These are phyloP conservation scores for Popillia japonica DNA, from an alignment of 1,140 invertebrate species.

Conservation along the genomic window DNA sequence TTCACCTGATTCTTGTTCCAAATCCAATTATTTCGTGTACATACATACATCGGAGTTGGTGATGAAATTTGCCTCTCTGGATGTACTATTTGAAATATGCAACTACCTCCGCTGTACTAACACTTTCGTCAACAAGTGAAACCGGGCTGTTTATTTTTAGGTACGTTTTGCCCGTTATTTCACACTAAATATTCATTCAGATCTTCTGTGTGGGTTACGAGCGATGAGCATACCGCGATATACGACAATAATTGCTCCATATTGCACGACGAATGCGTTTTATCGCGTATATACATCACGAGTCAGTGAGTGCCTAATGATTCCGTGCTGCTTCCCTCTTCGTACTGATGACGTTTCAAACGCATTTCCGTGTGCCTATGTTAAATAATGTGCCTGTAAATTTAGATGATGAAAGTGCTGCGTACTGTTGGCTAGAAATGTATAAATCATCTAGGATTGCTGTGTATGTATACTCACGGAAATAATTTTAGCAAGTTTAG, in stretches of 20 bases:
- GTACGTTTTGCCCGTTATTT: not conserved
- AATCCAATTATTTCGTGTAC: not conserved
- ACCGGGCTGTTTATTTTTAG: not conserved
- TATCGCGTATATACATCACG: slow-evolving; percentile 33
- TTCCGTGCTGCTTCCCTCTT: not conserved
- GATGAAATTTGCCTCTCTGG: not conserved
- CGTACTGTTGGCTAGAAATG: no score
- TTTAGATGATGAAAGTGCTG: not conserved
- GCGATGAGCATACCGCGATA: not conserved
- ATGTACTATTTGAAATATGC: no score
- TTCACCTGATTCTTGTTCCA: not conserved
- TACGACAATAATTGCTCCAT: slow-evolving; percentile 25
- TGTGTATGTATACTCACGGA: not conserved
- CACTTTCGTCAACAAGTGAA: no score
- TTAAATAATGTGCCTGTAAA: slow-evolving; percentile 5
- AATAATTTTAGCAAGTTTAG: no score
- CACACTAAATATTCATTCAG: not conserved
- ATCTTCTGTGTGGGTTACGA: not conserved
- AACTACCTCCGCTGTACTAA: no score
- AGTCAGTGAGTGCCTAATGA: slow-evolving; percentile 12
- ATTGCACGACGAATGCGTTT: slow-evolving; percentile 12
- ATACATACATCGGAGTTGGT: not conserved
- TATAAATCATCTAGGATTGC: not conserved
- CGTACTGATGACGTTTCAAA: not conserved
- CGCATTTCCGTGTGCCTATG: not conserved